Evolutionary conservation across 2,113 vertebrate species (phyloP), one percentile per base, ranked within the genome.

Genomic region (Petromus typicus): DNA sequence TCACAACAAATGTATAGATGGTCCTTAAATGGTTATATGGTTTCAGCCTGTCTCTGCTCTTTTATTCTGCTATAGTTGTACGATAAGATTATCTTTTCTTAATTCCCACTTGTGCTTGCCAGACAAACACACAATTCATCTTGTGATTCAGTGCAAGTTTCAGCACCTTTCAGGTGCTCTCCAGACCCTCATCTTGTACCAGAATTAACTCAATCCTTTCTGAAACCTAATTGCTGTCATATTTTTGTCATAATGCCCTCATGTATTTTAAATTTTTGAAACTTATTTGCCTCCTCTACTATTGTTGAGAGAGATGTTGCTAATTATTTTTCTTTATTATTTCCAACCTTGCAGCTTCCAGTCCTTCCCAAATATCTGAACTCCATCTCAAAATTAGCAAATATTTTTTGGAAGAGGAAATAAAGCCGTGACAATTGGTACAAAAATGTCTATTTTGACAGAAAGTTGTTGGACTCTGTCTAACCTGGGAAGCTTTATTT

Each of bases 381-480:
- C 18, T 25, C 66, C 22, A 34, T 71, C 5, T 96, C 18, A 89
- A 64, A 45, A 7, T 32, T 25, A 51, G n/a, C 61, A 67, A 73
- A 64, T 86, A 4, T 11, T 90, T 95, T 96, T 61, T 95, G 12
- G 88, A 83, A 79, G 66, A 57, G 90, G 17, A 93, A 82, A 66
- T 90, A 95, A 71, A 95, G 22, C 0, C 92, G 78, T 90, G 71
- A 87, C 90, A 40, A 9, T 81, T 37, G 48, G 32, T 57, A 78
- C 30, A 86, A 93, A 90, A 32, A 54, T 45, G 32, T 64, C 66
- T 95, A 8, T 76, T 95, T 93, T 63, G 45, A 93, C 13, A 81
- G 56, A 96, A 51, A 96, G 69, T 82, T 88, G n/a, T n/a, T n/a
- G n/a, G 88, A 76, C 45, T 96, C 67, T 97, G 16, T 94, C 66